Evolutionary conservation across 2,888 invertebrate species (phyloP), one percentile per base, ranked within the genome.

Genomic region (Bellardia pandia): DNA sequence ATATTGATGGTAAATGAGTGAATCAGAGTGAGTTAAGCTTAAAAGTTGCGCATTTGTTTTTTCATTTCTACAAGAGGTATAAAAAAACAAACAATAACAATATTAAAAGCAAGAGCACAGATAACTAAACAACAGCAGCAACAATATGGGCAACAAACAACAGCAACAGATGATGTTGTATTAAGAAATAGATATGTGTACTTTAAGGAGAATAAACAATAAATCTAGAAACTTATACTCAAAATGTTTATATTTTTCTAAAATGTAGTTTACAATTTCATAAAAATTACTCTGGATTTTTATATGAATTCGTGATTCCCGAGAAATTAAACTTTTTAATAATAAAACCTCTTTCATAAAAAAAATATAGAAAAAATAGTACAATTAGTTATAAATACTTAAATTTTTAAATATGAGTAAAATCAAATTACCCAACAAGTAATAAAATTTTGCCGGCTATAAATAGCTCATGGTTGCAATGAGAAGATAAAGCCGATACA

Each of bases 101-200:
- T 56, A 33, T 53, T 58, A 53, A 71, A 48, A 13, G 42, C 72
- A 56, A 53, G 40, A 72, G 60, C 58, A 78, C 48, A 78, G 0
- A 14, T 2, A 37, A 72, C 51, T 69, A 58, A 62, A 42, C 56
- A 64, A 45, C 40, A 77, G 53, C 56, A 60, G n/a, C 60, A 60
- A 58, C 72, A 74, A 66, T 48, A 5, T 58, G 45, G 42, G 51
- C 51, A 64, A 45, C 64, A 72, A 60, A 16, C 81, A 81, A 78
- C 77, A 86, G 85, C 86, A 81, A 78, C 81, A 86, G 85, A 72
- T 85, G 76, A 76, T 81, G 60, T 60, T 60, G 53, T 40, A 77
- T 37, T 62, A 78, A 40, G 8, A 72, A 58, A 42, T 14, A 68
- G 23, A 23, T 23, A 23, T 23, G 23, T 23, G 23, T 56, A 75